Evolutionary conservation across 2,888 invertebrate species (phyloP).

Genomic region (Epistrophella euchroma): DNA sequence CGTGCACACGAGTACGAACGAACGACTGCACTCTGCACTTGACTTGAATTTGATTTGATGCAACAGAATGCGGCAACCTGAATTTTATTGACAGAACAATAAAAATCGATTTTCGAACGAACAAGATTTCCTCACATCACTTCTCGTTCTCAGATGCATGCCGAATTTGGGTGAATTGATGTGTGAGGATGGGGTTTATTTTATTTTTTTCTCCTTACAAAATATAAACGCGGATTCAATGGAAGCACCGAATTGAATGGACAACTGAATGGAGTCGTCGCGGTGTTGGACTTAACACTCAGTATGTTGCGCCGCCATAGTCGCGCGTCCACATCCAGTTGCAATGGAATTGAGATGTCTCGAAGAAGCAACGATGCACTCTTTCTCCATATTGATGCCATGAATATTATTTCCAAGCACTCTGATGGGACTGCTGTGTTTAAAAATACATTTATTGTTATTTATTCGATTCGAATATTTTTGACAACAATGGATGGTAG

Average conservation of each 20-base stretch:
- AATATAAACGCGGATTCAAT: conserved; percentile 42
- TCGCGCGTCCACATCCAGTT: conserved; percentile 30
- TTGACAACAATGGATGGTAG: conserved; percentile 66
- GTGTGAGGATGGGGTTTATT: conserved; percentile 38
- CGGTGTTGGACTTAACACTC: conserved; percentile 74
- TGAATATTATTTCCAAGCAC: conserved; percentile 54
- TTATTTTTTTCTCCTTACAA: background rate
- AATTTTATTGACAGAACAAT: conserved; percentile 76
- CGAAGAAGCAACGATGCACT: conserved; percentile 55
- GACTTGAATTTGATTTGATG: conserved; percentile 70
- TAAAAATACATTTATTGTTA: conserved; percentile 76
- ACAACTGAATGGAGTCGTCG: conserved; percentile 69
- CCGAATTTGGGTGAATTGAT: conserved; percentile 63
- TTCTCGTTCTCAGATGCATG: conserved; percentile 35
- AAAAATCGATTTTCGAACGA: conserved; percentile 74
- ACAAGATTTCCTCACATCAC: conserved; percentile 56
- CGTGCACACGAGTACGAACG: conserved; percentile 51
- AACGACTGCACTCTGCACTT: conserved; percentile 72
- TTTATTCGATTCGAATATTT: conserved; percentile 72
- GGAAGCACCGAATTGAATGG: conserved; percentile 58
- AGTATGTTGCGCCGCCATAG: conserved; percentile 47
- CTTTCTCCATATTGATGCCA: conserved; percentile 56
- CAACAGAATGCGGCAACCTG: conserved; percentile 70
- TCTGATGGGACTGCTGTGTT: conserved; percentile 41
- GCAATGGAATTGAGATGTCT: conserved; percentile 66